Base-by-base conservation (phyloP, 2,113 vertebrate species). In the Pollachius pollachius region DNA sequence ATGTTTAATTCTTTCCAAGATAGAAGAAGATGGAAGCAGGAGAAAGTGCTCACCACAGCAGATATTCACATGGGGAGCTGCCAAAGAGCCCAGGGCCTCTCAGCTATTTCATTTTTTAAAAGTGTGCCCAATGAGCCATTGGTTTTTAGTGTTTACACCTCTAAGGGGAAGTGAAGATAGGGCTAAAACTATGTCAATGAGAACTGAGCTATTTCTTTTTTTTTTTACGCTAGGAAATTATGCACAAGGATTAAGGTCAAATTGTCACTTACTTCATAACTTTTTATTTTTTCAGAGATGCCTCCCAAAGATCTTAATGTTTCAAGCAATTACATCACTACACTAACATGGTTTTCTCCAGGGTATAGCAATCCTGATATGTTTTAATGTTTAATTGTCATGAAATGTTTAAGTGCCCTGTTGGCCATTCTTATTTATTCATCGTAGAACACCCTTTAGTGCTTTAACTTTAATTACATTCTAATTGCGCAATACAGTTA, bases 381-480 rank as follows among this genome's bases (percentile, higher is more conserved):
- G 7, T 48, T 15, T 68, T 58, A 34, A 68, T 58, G 66, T 68
- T 68, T 68, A 60, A 68, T 68, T 3, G 18, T 48, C 30, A n/a
- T 68, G 41, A 68, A 68, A 68, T 68, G 13, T 60, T 61, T 34
- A 68, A 23, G 30, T 61, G 30, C 30, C 41, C 67, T 11, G 60
- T 30, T 41, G 67, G 56, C 34, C 4, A 3, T 57, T 61, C 27
- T 30, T 27, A 56, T 57, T 58, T 25, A 68, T 68, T 68, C 66
- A 59, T 16, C 58, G 9, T 9, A 58, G 25, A 34, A 37, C 41
- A 13, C 7, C 41, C 41, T 9, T 48, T 48, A 48, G 41, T 48
- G 7, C 17, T 68, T 68, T 15, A 6, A 56, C 25, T 68, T 68
- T 66, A 18, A 60, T 65, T n/a, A 25, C 16, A 65, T 72, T 65